These are phyloP conservation scores for Holothuria leucospilota DNA, from an alignment of 53 echinoderm and acorn worm species.

Conservation along the genomic window DNA sequence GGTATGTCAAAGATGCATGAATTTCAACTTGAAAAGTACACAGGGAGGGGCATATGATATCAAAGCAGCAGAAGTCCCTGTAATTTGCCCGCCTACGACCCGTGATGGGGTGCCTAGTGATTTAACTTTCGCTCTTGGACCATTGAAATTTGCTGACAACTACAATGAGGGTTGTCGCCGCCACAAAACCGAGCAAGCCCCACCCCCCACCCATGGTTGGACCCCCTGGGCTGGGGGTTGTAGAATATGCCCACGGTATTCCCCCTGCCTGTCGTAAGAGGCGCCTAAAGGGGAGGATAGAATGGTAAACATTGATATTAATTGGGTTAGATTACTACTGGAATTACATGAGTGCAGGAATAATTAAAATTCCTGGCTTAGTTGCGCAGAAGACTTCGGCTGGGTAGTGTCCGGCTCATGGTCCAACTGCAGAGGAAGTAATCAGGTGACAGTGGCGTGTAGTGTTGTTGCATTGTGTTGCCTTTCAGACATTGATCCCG, in stretches of 20 bases:
- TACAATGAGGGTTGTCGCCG: too few relatives aligned
- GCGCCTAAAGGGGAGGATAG: too few relatives aligned
- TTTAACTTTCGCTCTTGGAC: neutral
- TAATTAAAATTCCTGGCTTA: neutral
- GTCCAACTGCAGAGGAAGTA: neutral
- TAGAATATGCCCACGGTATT: too few relatives aligned
- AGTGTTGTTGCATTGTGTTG: conserved; percentile 13
- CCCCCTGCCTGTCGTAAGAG: too few relatives aligned
- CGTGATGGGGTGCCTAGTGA: conserved; percentile 11
- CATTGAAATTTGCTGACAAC: conserved; percentile 27
- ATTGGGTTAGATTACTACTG: conserved; percentile 22
- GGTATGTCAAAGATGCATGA: too few relatives aligned
- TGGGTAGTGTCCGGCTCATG: conserved; percentile 26
- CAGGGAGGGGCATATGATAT: too few relatives aligned
- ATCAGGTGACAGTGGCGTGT: conserved; percentile 26
- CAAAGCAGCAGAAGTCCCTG: too few relatives aligned
- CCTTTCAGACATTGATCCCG: conserved; percentile 11
- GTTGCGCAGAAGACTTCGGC: conserved; percentile 9
- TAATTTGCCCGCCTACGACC: too few relatives aligned
- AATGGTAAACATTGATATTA: conserved; percentile 27
- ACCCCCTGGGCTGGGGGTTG: too few relatives aligned
- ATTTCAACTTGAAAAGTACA: too few relatives aligned
- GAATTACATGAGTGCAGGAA: neutral
- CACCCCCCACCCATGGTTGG: too few relatives aligned
- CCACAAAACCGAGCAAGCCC: too few relatives aligned